Conservation (phyloP, 2,888 invertebrate species). For the Ormyrus nitidulus region DNA sequence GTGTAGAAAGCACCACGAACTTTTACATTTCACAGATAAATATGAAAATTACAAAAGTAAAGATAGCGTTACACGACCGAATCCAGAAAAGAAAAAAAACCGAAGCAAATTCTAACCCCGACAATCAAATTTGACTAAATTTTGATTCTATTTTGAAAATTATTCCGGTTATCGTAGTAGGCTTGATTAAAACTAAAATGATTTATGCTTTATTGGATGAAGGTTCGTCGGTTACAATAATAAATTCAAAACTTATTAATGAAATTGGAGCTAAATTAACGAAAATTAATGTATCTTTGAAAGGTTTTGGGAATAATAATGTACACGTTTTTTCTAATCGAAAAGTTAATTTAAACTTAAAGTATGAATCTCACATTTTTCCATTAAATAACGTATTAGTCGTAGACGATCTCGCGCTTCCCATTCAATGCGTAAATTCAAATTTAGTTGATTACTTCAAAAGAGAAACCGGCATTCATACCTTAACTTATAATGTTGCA, state of each 20-base stretch:
- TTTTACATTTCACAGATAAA: neutral
- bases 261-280: neutral
- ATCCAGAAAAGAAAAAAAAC: neutral
- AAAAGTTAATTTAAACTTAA: neutral
- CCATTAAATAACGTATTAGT: neutral
- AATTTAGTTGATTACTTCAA: neutral
- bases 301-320: neutral
- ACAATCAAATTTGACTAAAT: neutral
- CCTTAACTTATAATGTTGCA: neutral
- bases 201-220: constrained; percentile 15
- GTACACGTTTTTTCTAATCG: neutral
- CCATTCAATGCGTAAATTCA: neutral
- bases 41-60: neutral
- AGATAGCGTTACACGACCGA: neutral
- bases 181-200: neutral
- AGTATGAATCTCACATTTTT: neutral
- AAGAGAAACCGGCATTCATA: neutral
- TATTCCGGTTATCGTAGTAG: neutral
- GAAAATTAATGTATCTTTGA: neutral
- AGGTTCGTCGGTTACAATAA: constrained; percentile 3
- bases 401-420: neutral
- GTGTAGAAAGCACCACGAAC: neutral
- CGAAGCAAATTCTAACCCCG: neutral
- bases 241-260: neutral
- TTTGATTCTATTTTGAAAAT: neutral